Percentiles rank a stretch among this genome's conserved stretches.
These are phyloP conservation scores for Mesoclemmys tuberculata DNA, from an alignment of 2,113 vertebrate species.

Conservation along the genomic window DNA sequence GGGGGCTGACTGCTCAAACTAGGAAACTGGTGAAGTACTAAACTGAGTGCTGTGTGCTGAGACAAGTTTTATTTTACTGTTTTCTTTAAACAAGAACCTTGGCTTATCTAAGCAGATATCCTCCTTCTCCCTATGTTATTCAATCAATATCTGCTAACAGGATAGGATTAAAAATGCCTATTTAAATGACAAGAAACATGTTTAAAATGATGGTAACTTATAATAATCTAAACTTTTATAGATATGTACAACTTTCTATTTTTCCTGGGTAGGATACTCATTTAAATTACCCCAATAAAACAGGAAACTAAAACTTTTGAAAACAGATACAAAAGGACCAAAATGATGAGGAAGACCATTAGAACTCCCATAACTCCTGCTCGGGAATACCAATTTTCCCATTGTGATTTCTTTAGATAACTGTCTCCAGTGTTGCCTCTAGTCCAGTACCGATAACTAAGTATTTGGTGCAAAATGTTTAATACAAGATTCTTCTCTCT, in stretches of 20 bases:
- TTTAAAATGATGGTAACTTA: background rate
- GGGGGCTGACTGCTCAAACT: background rate
- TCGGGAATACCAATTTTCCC: background rate
- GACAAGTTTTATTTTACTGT: background rate
- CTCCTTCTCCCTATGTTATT: background rate
- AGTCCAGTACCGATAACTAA: background rate
- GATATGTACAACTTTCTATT: background rate
- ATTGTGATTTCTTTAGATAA: background rate
- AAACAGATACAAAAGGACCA: background rate
- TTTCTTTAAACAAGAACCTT: background rate
- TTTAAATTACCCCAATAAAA: background rate
- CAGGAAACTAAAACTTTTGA: background rate
- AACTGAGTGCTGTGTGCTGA: background rate
- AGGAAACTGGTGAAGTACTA: background rate
- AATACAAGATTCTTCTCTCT: background rate
- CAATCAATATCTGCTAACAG: background rate
- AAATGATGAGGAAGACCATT: background rate
- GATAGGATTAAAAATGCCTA: background rate
- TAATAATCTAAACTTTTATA: background rate
- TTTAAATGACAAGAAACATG: background rate
- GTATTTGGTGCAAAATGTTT: background rate
- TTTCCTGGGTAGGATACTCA: background rate
- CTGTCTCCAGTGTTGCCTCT: background rate
- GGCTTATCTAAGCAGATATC: background rate
- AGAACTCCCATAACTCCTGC: background rate